phyloP scores from a whole-genome alignment of 1,140 invertebrate species.

The Pseudachorutes palmiensis region DNA sequence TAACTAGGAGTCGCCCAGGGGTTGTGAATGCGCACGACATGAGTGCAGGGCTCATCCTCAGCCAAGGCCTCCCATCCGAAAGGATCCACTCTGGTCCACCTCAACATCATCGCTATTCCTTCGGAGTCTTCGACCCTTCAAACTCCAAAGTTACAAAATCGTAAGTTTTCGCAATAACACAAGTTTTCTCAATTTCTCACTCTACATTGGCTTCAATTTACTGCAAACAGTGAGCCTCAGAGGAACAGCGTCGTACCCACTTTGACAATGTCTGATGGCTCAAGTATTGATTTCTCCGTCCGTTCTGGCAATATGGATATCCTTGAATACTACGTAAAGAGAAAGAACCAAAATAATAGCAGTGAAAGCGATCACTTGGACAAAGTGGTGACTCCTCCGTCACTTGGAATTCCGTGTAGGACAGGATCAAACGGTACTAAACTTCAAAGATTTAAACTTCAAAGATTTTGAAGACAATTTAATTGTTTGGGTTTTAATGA shows the following conservation, averaged over 20 bases:
- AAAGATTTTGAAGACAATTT: not conserved
- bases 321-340: slow-evolving; percentile 41
- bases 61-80: not conserved
- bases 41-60: not conserved
- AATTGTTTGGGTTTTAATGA: no score
- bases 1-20: not conserved
- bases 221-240: slow-evolving; percentile 23
- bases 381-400: slow-evolving; percentile 35
- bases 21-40: not conserved
- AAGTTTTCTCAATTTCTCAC: not conserved
- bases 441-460: slow-evolving; percentile 1
- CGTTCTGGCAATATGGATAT: slow-evolving; percentile 50
- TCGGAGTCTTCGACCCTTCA: slow-evolving; percentile 35
- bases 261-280: slow-evolving; percentile 43
- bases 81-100: not conserved
- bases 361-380: slow-evolving; percentile 38
- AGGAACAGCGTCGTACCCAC: slow-evolving; percentile 36
- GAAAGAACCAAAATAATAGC: slow-evolving; percentile 36
- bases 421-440: slow-evolving; percentile 23
- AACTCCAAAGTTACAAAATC: slow-evolving; percentile 27
- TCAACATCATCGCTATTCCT: slow-evolving; percentile 32
- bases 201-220: not conserved
- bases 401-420: slow-evolving; percentile 19
- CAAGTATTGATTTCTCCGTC: slow-evolving; percentile 53
- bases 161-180: slow-evolving; percentile 14